Percentiles rank a stretch among this genome's conserved stretches.
Evolutionary conservation across 2,888 invertebrate genomes (phyloP).

Genomic region (Dioctria linearis): DNA sequence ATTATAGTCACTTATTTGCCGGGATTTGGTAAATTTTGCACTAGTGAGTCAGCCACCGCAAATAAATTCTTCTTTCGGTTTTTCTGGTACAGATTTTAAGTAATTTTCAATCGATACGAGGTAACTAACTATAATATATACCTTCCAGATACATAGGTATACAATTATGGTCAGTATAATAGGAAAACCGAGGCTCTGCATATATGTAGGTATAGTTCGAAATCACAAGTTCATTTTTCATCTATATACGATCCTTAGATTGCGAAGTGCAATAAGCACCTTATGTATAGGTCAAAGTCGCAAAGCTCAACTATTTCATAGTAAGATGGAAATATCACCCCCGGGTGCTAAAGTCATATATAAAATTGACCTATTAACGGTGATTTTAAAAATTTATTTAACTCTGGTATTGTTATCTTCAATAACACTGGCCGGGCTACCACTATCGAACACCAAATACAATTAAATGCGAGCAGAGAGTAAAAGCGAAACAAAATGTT

Average conservation of each 20-base stretch:
- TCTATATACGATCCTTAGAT: neutral
- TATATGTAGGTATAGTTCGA: neutral
- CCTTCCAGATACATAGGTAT: neutral
- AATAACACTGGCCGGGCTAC: slow-evolving; percentile 7
- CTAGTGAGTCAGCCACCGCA: slow-evolving; percentile 15
- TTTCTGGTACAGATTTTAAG: slow-evolving; percentile 12
- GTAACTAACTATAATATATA: neutral
- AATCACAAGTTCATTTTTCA: slow-evolving; percentile 36
- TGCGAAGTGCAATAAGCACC: too few relatives aligned
- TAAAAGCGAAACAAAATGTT: slow-evolving; percentile 23
- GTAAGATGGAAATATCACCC: slow-evolving; percentile 39
- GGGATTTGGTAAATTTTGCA: neutral
- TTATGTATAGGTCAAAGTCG: slow-evolving; percentile 25
- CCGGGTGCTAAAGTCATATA: slow-evolving; percentile 42
- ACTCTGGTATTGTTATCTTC: slow-evolving; percentile 17
- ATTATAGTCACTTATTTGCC: too few relatives aligned
- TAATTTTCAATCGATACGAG: neutral
- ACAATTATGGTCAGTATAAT: too few relatives aligned
- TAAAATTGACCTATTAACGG: slow-evolving; percentile 40
- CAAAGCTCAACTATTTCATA: neutral
- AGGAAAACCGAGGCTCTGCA: too few relatives aligned
- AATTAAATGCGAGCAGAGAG: slow-evolving; percentile 21
- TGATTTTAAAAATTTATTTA: slow-evolving; percentile 2
- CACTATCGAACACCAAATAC: neutral
- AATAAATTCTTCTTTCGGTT: slow-evolving; percentile 7